Conservation (phyloP, 2,113 vertebrate species). For the Nymphicus hollandicus region DNA sequence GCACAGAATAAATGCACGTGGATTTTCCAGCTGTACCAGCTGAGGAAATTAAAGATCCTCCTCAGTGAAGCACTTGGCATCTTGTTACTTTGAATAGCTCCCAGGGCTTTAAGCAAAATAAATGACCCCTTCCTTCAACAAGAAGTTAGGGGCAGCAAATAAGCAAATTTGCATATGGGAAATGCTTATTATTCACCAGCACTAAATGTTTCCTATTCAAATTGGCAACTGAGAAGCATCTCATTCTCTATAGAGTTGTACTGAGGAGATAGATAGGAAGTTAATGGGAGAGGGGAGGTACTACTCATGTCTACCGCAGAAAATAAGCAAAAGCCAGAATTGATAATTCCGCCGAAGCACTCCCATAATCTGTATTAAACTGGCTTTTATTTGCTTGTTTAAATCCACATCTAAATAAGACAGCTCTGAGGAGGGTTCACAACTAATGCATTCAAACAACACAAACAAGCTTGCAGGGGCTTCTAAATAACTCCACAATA, state of each 20-base stretch:
- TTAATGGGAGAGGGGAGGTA: not conserved
- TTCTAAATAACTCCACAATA: not conserved
- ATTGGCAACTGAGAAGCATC: not conserved
- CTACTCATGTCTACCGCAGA: not conserved
- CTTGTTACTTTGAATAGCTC: slow-evolving; percentile 33
- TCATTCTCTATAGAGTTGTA: not conserved
- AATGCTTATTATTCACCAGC: not conserved
- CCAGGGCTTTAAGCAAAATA: not conserved
- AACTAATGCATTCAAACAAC: not conserved
- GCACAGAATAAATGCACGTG: not conserved
- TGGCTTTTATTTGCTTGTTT: not conserved
- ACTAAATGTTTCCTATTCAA: slow-evolving; percentile 17
- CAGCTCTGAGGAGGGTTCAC: not conserved
- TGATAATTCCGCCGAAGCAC: not conserved
- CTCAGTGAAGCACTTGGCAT: slow-evolving; percentile 25
- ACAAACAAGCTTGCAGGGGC: not conserved
- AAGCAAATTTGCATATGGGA: slow-evolving; percentile 25
- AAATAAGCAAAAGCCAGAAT: not conserved
- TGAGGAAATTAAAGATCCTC: slow-evolving; percentile 48
- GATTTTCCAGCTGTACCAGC: slow-evolving; percentile 52
- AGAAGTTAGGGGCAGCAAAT: slow-evolving; percentile 4
- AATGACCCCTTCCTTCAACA: slow-evolving; percentile 14
- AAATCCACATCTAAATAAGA: not conserved
- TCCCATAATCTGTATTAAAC: not conserved
- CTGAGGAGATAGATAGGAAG: not conserved